These are phyloP conservation scores for Leucoptera coffeella DNA, from an alignment of 2,888 invertebrate species.

Conservation along the genomic window DNA sequence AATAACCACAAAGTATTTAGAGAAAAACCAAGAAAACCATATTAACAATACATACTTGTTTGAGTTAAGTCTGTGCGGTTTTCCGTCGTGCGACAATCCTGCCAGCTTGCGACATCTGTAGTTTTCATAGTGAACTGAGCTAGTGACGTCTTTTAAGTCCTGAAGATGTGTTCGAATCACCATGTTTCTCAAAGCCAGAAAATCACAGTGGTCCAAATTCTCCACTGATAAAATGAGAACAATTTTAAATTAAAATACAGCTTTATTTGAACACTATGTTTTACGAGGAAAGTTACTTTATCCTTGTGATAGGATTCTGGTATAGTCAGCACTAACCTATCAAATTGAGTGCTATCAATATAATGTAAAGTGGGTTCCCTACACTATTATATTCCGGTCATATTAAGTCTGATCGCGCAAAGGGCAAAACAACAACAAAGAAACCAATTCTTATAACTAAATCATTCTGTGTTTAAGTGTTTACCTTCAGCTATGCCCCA, in stretches of 20 bases:
- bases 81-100: constrained; percentile 81
- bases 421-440: too few relatives aligned
- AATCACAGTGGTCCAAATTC: constrained; percentile 98
- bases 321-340: too few relatives aligned
- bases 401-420: too few relatives aligned
- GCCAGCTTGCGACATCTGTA: constrained; percentile 92
- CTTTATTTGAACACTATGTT: too few relatives aligned
- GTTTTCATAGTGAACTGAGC: constrained; percentile 99
- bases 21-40: neutral
- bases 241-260: too few relatives aligned
- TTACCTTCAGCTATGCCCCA: constrained; percentile 96
- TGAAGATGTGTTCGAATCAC: constrained; percentile 93
- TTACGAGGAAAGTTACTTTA: too few relatives aligned
- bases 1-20: constrained; percentile 3
- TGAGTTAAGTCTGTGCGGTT: constrained; percentile 70
- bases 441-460: too few relatives aligned
- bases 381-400: too few relatives aligned
- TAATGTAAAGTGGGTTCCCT: too few relatives aligned
- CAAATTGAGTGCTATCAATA: too few relatives aligned
- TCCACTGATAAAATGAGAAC: constrained; percentile 89
- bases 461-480: too few relatives aligned
- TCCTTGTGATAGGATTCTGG: too few relatives aligned
- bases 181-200: constrained; percentile 96
- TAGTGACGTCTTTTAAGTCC: constrained; percentile 96
- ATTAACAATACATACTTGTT: constrained; percentile 85